A percentile compares a stretch with the other conserved stretches of the same genome.
Conservation (phyloP, 2,888 invertebrate species). For the Drosophila anomalata region DNA sequence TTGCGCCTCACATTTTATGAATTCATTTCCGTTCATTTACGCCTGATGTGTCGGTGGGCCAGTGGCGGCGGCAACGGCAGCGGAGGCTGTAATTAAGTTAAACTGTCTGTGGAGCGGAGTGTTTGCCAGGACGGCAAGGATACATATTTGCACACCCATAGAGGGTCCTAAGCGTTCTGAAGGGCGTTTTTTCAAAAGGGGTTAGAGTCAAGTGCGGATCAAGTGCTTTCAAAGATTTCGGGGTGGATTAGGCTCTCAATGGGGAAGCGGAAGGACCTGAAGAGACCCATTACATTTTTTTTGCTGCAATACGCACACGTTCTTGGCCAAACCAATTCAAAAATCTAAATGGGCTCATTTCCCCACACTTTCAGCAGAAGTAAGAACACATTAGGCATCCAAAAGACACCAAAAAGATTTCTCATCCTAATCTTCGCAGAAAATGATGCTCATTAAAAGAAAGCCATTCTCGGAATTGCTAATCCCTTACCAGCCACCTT, state of each 20-base stretch:
- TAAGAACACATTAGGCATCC: constrained; percentile 18
- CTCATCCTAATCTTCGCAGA: constrained; percentile 36
- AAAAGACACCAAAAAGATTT: constrained; percentile 38
- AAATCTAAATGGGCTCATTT: constrained; percentile 28
- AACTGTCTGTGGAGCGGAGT: constrained; percentile 44
- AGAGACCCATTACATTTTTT: background rate
- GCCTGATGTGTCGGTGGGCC: constrained; percentile 66
- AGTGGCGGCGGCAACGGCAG: constrained; percentile 11
- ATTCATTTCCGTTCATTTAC: constrained; percentile 80
- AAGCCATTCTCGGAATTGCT: constrained; percentile 35
- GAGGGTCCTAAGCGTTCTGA: constrained; percentile 9
- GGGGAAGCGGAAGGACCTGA: constrained; percentile 3
- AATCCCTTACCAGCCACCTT: constrained; percentile 28
- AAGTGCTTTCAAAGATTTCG: constrained; percentile 29
- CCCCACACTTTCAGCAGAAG: background rate
- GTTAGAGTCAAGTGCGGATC: constrained; percentile 21
- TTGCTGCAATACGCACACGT: background rate
- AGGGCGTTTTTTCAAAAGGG: constrained; percentile 7
- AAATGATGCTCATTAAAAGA: constrained; percentile 42
- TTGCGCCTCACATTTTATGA: constrained; percentile 75
- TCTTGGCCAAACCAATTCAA: constrained; percentile 14
- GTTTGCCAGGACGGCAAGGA: constrained; percentile 2
- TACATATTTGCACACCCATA: background rate
- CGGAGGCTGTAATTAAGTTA: constrained; percentile 73
- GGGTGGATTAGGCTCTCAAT: constrained; percentile 28